Conservation (phyloP, 2,113 vertebrate species). For the Dasyornis broadbenti region DNA sequence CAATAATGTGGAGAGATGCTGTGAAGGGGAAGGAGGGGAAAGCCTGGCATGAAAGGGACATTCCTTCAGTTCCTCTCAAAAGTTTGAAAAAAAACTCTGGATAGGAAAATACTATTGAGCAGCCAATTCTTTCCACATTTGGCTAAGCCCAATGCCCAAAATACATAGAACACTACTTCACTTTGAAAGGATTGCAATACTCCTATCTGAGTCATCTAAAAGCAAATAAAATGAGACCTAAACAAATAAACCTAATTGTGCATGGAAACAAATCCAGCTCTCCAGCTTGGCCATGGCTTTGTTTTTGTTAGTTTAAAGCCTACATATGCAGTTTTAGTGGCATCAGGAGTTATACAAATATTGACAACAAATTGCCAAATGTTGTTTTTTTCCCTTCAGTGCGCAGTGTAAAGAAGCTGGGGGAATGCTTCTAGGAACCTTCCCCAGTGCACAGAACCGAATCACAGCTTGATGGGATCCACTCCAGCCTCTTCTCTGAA, state of each 20-base stretch:
- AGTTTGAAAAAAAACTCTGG: conserved; percentile 68
- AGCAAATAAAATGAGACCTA: conserved; percentile 79
- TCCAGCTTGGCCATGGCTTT: conserved; percentile 68
- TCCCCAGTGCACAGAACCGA: conserved; percentile 22
- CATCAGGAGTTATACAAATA: conserved; percentile 70
- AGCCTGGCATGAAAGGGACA: conserved; percentile 51
- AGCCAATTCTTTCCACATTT: conserved; percentile 73
- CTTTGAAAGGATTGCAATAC: conserved; percentile 74
- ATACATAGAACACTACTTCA: conserved; percentile 70
- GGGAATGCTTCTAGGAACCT: conserved; percentile 57
- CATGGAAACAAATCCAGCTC: conserved; percentile 68
- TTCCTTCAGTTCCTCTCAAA: conserved; percentile 73
- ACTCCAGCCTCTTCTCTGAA: conserved; percentile 45
- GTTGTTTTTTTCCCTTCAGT: conserved; percentile 39
- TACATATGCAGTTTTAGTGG: conserved; percentile 65
- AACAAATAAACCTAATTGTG: conserved; percentile 80
- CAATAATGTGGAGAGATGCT: conserved; percentile 42
- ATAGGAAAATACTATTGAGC: conserved; percentile 70
- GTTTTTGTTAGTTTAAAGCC: conserved; percentile 74
- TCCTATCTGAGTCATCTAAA: conserved; percentile 79
- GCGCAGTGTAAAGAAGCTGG: conserved; percentile 15
- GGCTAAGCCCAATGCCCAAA: conserved; percentile 64
- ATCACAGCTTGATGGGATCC: conserved; percentile 22
- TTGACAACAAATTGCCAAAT: conserved; percentile 73
- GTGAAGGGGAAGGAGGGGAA: background rate